Percentiles rank a stretch among this genome's conserved stretches.
phyloP scores from a whole-genome alignment of 2,113 vertebrate genomes.

The Pseudorasbora parva region DNA sequence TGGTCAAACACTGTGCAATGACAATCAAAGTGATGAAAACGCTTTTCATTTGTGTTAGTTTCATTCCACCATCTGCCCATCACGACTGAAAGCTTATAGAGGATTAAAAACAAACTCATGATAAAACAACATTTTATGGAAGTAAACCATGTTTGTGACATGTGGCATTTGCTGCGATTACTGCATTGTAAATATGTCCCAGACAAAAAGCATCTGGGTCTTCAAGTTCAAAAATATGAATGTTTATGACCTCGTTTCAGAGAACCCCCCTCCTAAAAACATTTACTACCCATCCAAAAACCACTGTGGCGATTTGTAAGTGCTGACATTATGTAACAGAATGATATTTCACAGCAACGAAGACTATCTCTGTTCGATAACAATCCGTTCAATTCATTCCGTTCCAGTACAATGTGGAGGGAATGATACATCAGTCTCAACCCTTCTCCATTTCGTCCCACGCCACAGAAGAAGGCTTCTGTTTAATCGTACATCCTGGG shows the following conservation, averaged over 20 bases:
- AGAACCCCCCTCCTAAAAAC: neutral
- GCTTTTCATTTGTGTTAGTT: neutral
- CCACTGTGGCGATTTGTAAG: neutral
- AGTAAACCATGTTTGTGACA: constrained; percentile 6
- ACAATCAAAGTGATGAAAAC: neutral
- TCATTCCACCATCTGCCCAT: constrained; percentile 7
- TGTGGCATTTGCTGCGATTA: neutral
- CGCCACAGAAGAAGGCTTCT: neutral
- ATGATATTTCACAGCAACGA: neutral
- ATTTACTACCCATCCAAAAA: neutral
- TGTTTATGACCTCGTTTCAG: neutral
- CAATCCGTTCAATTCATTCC: neutral
- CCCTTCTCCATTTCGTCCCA: neutral
- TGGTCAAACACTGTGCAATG: neutral
- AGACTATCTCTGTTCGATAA: neutral
- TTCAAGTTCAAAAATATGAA: neutral
- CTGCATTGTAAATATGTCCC: constrained; percentile 15
- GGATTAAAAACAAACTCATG: constrained; percentile 5
- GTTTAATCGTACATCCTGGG: neutral
- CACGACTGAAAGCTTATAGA: neutral
- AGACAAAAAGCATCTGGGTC: neutral
- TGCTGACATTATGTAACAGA: neutral
- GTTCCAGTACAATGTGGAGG: neutral
- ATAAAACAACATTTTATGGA: constrained; percentile 16
- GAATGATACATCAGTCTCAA: neutral